Evolutionary conservation across 2,113 vertebrate genomes (phyloP), one percentile per base, ranked within the genome.

Genomic region (Madoqua kirkii): DNA sequence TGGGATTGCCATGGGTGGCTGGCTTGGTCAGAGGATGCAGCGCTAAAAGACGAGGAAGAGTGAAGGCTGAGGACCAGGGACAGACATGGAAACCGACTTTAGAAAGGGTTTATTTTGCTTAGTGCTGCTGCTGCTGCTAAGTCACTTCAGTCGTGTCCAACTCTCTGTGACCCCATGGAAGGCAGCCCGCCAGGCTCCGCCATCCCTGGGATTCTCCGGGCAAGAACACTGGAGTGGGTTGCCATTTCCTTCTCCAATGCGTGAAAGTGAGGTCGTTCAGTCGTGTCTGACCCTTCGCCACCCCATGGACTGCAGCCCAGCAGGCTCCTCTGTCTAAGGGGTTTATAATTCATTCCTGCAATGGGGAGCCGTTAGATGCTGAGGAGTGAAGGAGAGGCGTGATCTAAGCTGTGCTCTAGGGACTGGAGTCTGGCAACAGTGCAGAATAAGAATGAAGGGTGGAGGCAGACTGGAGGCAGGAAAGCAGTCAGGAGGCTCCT

Each of bases 381-480:
- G 16, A 13, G 11, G 62, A 95, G n/a, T 6, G n/a, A 76, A 54
- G n/a, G 55, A 83, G 79, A 3, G 11, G 5, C 0, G 0, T 0
- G 57, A 71, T 31, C 78, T 36, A 89, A 62, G 55, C 89, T 88
- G 31, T 59, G 74, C 74, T 82, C 79, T 25, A 17, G 89, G 76
- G 76, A 96, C 36, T 9, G 1, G 36, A 86, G 50, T 83, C 86
- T 97, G 95, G 85, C 96, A 98, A 57, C 17, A 0, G 21, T 19
- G 21, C 11, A 62, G 67, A 71, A 25, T 50, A 5, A 10, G 60
- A 76, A 82, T 6, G 13, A 45, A 81, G 48, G 55, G 67, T 10
- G 12, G 85, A 48, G 52, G 45, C 81, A 92, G 88, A 62, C 95
- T 40, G 6, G 74, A 95, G 85, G 96, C 93, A 12, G 87, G 60